Base-by-base conservation (phyloP, 2,888 invertebrate species). In the Plebejus anna region DNA sequence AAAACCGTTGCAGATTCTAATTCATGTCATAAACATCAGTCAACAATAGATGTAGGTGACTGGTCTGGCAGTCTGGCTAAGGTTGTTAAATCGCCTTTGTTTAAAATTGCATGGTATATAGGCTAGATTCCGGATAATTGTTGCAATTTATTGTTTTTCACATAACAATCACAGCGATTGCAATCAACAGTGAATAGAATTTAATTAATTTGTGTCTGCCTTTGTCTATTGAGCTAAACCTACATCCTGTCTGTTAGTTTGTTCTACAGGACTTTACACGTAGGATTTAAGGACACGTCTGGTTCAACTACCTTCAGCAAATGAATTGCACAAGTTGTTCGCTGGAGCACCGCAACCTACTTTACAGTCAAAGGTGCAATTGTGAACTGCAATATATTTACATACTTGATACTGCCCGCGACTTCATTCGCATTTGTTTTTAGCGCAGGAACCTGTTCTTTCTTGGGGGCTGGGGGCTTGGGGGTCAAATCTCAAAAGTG, bases 311-410 rank as follows among this genome's bases (percentile, higher is more conserved):
- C 70, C 47, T 76, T 70, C 22, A 22, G 70, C 51, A 57, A 57
- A 55, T 28, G 6, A 13, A 55, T 76, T 76, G 57, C 76, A 71
- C 71, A 76, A 71, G 57, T 66, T 72, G 32, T 61, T 75, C 55
- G 13, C 76, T 55, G 57, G 57, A 38, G 71, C 71, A 71, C 76
- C 70, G 76, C 75, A 77, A 78, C 77, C 78, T 36, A 77, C 76
- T 75, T 77, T 77, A 75, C 59, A 61, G 66, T 70, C 75, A 75
- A 71, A 57, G 59, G 55, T 70, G 28, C 59, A n/a, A 22, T 38
- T 42, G 57, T 61, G 55, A 51, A 66, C 75, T 70, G 73, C 73
- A 70, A 70, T 38, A 42, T 75, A 75, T 75, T 70, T 73, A 61
- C 73, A 76, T 72, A 66, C 32, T 32, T 66, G 66, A 59, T 59